These are phyloP conservation scores for Diplazon laetatorius DNA, from an alignment of 2,888 invertebrate genomes.

Conservation along the genomic window DNA sequence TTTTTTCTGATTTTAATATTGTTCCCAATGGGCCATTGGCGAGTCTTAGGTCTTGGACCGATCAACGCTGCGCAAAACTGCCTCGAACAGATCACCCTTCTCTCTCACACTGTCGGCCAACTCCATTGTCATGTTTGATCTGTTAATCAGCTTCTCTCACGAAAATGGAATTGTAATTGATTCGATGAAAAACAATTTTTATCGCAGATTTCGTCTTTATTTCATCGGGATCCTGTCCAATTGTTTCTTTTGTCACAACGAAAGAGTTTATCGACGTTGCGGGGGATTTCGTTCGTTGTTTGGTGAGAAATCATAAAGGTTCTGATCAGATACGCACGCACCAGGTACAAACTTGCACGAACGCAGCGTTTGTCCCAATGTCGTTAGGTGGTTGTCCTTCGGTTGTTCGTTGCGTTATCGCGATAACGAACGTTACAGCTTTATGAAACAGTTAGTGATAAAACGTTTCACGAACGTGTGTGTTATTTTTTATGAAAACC, in stretches of 20 bases:
- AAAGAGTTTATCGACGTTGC: too few relatives aligned
- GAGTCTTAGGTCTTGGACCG: constrained; percentile 69
- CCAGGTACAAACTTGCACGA: background rate
- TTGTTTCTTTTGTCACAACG: too few relatives aligned
- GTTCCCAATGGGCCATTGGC: background rate
- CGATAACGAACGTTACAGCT: constrained; percentile 5
- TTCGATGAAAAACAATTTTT: too few relatives aligned
- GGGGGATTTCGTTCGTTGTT: too few relatives aligned
- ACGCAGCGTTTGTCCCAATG: constrained; percentile 50
- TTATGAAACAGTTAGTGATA: background rate
- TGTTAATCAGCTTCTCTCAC: too few relatives aligned
- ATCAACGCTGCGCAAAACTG: constrained; percentile 65
- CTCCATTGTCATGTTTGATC: constrained; percentile 58
- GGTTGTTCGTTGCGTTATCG: constrained; percentile 34
- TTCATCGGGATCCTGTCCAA: too few relatives aligned
- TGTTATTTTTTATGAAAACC: constrained; percentile 21
- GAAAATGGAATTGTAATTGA: too few relatives aligned
- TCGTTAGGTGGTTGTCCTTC: constrained; percentile 52
- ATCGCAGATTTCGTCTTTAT: too few relatives aligned
- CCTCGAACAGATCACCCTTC: constrained; percentile 72
- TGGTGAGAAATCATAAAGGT: too few relatives aligned
- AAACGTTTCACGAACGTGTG: background rate
- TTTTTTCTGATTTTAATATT: background rate
- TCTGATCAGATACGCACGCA: too few relatives aligned
- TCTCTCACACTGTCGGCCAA: constrained; percentile 64